Conservation (phyloP, 2,888 invertebrate genomes). For the Conomelus anceps region DNA sequence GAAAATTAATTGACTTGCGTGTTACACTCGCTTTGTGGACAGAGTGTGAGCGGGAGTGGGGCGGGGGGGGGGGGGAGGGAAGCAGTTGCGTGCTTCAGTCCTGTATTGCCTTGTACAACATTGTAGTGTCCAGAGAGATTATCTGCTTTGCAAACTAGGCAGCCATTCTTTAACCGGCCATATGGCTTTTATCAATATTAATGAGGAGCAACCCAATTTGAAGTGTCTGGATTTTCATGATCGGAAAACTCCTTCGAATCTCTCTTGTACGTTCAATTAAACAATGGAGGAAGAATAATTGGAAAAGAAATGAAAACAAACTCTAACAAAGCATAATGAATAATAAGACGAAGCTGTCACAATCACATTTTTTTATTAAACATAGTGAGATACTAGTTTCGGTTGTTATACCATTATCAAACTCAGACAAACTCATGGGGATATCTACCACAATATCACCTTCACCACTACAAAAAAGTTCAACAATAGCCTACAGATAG, state of each 20-base stretch:
- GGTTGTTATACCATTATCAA: too few species aligned
- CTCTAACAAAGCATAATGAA: too few species aligned
- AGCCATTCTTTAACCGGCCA: neutral
- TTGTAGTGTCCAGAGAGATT: neutral
- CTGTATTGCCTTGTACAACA: neutral
- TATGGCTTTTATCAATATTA: neutral
- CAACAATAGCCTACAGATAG: too few species aligned
- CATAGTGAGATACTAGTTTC: too few species aligned
- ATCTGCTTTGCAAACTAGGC: neutral
- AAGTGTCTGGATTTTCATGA: neutral
- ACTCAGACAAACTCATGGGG: too few species aligned
- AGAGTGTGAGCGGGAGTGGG: neutral
- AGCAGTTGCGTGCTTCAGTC: neutral
- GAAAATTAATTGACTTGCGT: neutral
- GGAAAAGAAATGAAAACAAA: too few species aligned
- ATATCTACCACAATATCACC: too few species aligned
- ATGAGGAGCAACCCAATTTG: neutral
- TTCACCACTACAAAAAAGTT: too few species aligned
- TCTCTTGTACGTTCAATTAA: neutral
- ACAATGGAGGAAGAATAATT: too few species aligned
- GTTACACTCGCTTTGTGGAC: neutral
- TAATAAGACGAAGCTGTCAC: too few species aligned
- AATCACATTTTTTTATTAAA: too few species aligned
- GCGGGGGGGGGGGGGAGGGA: too few species aligned
- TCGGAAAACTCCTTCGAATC: neutral